Conservation (phyloP, 2,888 invertebrate species). For the Heteropelma amictum region DNA sequence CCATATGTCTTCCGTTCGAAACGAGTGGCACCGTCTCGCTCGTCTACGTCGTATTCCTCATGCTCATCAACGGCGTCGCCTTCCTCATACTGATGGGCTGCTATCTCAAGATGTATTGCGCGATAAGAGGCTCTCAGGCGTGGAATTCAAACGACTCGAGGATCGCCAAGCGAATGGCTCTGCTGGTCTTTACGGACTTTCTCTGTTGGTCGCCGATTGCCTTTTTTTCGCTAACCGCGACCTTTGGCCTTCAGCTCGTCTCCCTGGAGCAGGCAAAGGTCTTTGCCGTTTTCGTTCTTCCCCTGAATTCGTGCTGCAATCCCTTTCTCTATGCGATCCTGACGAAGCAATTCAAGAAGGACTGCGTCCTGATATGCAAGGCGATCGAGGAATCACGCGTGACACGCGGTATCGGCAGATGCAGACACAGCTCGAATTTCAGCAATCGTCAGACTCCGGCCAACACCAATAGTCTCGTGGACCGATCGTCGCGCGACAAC, state of each 20-base stretch:
- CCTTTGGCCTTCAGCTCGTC: slow-evolving; percentile 93
- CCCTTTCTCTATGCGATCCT: slow-evolving; percentile 98
- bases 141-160: slow-evolving; percentile 99
- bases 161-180: slow-evolving; percentile 97
- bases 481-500: slow-evolving; percentile 88
- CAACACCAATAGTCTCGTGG: slow-evolving; percentile 90
- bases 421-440: slow-evolving; percentile 91
- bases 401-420: slow-evolving; percentile 91
- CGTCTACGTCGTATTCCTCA: slow-evolving; percentile 93
- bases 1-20: slow-evolving; percentile 97
- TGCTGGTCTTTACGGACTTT: slow-evolving; percentile 97
- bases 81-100: slow-evolving; percentile 97
- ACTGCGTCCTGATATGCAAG: slow-evolving; percentile 96
- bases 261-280: slow-evolving; percentile 97
- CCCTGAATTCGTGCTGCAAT: slow-evolving; percentile 98
- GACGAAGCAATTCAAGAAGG: slow-evolving; percentile 98
- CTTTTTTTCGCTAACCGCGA: slow-evolving; percentile 95
- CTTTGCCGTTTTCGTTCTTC: slow-evolving; percentile 96
- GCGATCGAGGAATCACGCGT: slow-evolving; percentile 96
- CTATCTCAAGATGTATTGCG: slow-evolving; percentile 98
- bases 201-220: slow-evolving; percentile 99
- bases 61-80: slow-evolving; percentile 95
- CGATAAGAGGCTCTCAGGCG: slow-evolving; percentile 96
- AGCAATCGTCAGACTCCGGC: slow-evolving; percentile 92
- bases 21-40: slow-evolving; percentile 88